Evolutionary conservation across 2,888 invertebrate genomes (phyloP).

Genomic region (Glyphotaelius pellucidus): DNA sequence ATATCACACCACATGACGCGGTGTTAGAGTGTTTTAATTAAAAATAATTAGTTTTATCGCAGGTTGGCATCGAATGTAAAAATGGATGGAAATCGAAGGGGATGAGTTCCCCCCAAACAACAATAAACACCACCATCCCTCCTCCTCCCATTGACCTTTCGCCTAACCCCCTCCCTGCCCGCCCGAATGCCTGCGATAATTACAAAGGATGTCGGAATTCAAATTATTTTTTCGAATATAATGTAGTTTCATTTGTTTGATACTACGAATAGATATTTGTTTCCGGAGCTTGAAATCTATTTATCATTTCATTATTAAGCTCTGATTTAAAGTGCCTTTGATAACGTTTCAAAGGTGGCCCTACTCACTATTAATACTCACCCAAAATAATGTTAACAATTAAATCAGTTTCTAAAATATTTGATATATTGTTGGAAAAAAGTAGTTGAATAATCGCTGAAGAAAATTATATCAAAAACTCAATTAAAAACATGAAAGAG

Average conservation of each 20-base stretch:
- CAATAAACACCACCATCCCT: conserved; percentile 17
- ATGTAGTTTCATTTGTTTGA: conserved; percentile 46
- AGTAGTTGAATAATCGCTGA: not conserved
- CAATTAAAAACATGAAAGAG: no score
- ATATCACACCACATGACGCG: conserved; percentile 41
- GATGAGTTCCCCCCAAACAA: conserved; percentile 15
- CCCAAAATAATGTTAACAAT: not conserved
- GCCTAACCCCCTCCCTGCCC: not conserved
- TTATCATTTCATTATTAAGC: not conserved
- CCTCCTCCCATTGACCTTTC: conserved; percentile 14
- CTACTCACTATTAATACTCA: not conserved
- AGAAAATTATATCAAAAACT: not conserved
- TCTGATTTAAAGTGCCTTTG: not conserved
- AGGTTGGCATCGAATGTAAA: conserved; percentile 66
- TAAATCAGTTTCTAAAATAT: not conserved
- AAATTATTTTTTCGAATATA: conserved; percentile 48
- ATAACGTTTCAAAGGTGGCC: not conserved
- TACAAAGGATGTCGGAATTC: conserved; percentile 37
- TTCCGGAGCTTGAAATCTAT: not conserved
- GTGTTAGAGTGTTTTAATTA: conserved; percentile 66
- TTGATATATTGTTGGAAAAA: not conserved
- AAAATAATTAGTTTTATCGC: conserved; percentile 67
- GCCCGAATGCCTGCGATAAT: conserved; percentile 15
- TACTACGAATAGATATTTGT: not conserved
- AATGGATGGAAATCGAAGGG: conserved; percentile 43